Evolutionary conservation across 2,113 vertebrate genomes (phyloP).

Genomic region (Sapajus apella): DNA sequence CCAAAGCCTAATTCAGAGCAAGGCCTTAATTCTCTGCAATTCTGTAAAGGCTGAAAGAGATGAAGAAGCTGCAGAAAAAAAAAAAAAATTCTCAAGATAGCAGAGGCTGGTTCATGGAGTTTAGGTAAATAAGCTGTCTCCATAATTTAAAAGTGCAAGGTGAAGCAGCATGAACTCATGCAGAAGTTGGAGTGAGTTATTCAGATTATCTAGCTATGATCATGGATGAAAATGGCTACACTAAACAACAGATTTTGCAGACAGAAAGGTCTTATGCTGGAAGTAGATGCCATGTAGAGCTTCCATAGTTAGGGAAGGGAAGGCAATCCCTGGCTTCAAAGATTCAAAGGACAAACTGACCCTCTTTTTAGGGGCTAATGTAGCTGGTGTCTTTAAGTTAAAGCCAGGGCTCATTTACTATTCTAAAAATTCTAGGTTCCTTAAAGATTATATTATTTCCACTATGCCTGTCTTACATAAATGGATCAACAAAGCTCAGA

Average conservation of each 20-base stretch:
- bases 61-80: not conserved
- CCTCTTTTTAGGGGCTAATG: not conserved
- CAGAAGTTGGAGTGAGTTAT: not conserved
- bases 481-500: not conserved
- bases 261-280: not conserved
- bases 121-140: not conserved
- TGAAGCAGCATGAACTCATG: not conserved
- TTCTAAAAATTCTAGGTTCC: not conserved
- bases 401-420: not conserved
- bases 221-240: not conserved
- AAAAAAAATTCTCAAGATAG: not conserved
- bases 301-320: not conserved
- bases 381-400: not conserved
- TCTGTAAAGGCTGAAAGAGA: not conserved
- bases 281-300: not conserved
- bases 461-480: not conserved
- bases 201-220: not conserved
- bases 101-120: not conserved
- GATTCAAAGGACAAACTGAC: not conserved
- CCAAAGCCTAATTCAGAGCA: not conserved
- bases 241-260: not conserved
- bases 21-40: not conserved
- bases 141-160: not conserved
- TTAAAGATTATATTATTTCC: not conserved
- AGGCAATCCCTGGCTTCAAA: not conserved